Evolutionary conservation across 2,797 vertebrate genomes (phyloP).

Genomic region (Adrianichthys oophorus): DNA sequence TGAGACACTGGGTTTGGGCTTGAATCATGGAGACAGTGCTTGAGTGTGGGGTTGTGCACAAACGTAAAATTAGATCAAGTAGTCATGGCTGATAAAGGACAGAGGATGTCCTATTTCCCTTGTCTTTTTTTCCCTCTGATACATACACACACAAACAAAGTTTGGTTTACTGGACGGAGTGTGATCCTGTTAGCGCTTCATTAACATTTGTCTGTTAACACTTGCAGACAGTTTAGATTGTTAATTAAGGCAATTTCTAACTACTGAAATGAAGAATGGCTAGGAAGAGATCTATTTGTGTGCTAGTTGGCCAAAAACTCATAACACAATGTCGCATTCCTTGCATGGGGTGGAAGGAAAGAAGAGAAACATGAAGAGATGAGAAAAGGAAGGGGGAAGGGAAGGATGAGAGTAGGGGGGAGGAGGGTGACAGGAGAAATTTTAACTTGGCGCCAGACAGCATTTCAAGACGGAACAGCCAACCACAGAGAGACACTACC

Average conservation of each 20-base stretch:
- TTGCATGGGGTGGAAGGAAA: conserved; percentile 65
- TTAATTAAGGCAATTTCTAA: conserved; percentile 1
- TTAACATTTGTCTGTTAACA: conserved; percentile 16
- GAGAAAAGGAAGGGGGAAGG: conserved; percentile 34
- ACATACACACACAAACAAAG: conserved; percentile 1
- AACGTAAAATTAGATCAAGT: conserved; percentile 40
- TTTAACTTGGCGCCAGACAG: conserved; percentile 80
- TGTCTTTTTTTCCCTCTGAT: conserved; percentile 6
- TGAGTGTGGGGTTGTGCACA: conserved; percentile 15
- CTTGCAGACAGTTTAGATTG: conserved; percentile 19
- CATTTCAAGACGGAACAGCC: conserved; percentile 74
- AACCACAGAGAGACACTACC: conserved; percentile 48
- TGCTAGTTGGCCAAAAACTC: conserved; percentile 55
- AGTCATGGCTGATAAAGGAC: conserved; percentile 43
- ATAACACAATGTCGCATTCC: conserved; percentile 74
- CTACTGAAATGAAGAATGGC: conserved; percentile 8
- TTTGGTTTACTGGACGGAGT: conserved; percentile 5
- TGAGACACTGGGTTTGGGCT: conserved; percentile 14
- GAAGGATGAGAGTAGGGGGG: conserved; percentile 20
- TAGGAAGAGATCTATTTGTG: conserved; percentile 17
- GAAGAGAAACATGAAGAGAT: conserved; percentile 14
- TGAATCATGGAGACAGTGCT: conserved; percentile 25
- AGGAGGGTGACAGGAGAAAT: conserved; percentile 62
- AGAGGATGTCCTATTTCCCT: conserved; percentile 44
- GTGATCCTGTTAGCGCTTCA: conserved; percentile 28